phyloP scores from a whole-genome alignment of 2,797 vertebrate genomes.

The Sebastes trivittatus region DNA sequence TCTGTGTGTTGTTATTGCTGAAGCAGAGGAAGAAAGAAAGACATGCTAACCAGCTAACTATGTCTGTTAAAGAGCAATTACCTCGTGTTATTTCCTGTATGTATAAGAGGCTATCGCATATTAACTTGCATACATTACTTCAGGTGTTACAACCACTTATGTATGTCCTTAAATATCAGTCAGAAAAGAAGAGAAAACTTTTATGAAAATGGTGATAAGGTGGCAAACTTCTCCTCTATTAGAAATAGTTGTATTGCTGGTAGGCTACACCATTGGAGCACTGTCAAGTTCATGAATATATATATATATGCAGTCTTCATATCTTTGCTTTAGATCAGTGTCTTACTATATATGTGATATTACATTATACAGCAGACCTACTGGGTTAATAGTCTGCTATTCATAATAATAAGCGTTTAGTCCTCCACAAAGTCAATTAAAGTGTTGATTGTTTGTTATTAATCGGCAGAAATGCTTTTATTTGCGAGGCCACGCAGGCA shows the following conservation, averaged over 20 bases:
- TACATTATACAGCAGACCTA: neutral
- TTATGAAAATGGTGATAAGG: neutral
- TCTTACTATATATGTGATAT: neutral
- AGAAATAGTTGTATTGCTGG: no score
- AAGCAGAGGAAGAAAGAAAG: neutral
- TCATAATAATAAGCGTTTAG: neutral
- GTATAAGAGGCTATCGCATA: neutral
- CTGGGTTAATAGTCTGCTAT: neutral
- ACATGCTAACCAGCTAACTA: neutral
- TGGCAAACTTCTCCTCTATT: neutral
- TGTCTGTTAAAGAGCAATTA: neutral
- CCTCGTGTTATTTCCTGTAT: neutral
- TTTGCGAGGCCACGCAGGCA: conserved; percentile 66
- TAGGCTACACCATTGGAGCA: neutral
- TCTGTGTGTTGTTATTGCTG: conserved; percentile 1
- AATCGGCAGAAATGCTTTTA: neutral
- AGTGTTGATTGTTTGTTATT: neutral
- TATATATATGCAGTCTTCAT: neutral
- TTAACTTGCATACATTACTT: neutral
- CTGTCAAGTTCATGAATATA: neutral
- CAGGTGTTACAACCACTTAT: neutral
- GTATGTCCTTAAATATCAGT: neutral
- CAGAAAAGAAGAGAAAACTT: neutral
- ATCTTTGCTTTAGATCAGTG: neutral
- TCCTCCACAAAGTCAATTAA: neutral